Evolutionary conservation across 2,113 vertebrate genomes (phyloP).

Genomic region (Labeo rohita): DNA sequence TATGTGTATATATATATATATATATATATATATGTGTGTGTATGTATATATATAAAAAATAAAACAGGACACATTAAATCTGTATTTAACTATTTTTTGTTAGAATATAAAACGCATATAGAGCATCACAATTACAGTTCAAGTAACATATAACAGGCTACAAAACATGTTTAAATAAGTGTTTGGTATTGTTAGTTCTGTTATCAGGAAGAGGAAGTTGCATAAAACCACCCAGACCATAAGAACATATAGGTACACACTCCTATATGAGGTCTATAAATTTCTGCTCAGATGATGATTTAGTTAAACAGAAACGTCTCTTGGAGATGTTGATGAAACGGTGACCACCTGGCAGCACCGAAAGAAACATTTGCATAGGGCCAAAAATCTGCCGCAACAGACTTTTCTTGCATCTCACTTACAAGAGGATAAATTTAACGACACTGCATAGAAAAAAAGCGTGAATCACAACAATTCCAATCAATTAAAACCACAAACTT

Average conservation of each 20-base stretch:
- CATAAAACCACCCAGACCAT: constrained; percentile 10
- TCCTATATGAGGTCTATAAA: not conserved
- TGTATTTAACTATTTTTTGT: no score
- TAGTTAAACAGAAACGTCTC: not conserved
- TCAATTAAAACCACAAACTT: constrained; percentile 46
- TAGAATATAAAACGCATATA: no score
- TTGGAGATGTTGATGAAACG: not conserved
- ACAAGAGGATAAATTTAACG: not conserved
- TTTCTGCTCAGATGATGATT: not conserved
- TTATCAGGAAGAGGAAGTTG: constrained; percentile 27
- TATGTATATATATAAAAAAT: no score
- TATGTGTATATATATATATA: no score
- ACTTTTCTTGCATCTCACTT: not conserved
- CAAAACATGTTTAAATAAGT: not conserved
- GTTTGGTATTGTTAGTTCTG: not conserved
- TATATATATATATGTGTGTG: no score
- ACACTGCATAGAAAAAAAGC: not conserved
- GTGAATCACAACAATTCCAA: not conserved
- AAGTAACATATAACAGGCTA: not conserved
- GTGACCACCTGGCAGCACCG: not conserved
- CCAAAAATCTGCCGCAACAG: not conserved
- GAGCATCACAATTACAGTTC: not conserved
- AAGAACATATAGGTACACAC: not conserved
- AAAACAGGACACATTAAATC: no score
- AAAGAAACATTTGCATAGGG: not conserved